A percentile compares a stretch with the other conserved stretches of the same genome.
Evolutionary conservation across 2,888 invertebrate species (phyloP).

Genomic region (Orthonevra nobilis): DNA sequence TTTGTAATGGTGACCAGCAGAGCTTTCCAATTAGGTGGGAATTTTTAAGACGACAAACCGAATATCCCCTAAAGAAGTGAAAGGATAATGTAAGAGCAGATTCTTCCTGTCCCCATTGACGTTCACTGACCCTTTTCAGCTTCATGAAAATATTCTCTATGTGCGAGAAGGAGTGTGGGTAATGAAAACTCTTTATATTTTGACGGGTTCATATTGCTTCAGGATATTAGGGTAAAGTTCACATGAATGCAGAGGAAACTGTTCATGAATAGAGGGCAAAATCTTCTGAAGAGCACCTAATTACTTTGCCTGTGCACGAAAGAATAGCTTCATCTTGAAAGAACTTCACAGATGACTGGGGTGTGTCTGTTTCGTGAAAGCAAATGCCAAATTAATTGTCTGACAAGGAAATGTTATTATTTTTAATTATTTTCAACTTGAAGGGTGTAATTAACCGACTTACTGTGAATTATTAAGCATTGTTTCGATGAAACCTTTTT

Average conservation of each 20-base stretch:
- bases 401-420: constrained; percentile 41
- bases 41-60: no score
- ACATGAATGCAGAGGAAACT: constrained; percentile 31
- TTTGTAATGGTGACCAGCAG: no score
- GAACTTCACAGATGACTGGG: not conserved
- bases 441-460: not conserved
- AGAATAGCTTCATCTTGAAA: not conserved
- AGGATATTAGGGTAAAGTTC: constrained; percentile 46
- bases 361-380: not conserved
- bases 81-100: constrained; percentile 48
- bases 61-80: constrained; percentile 30
- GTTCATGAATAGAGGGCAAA: not conserved
- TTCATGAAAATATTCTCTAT: constrained; percentile 9
- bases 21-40: no score
- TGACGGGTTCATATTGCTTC: constrained; percentile 56
- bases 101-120: constrained; percentile 23
- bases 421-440: constrained; percentile 50
- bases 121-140: constrained; percentile 31
- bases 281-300: constrained; percentile 29
- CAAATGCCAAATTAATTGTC: constrained; percentile 32
- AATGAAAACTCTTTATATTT: constrained; percentile 47
- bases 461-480: constrained; percentile 18
- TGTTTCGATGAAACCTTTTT: not conserved
- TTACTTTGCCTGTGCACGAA: constrained; percentile 7
- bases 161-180: constrained; percentile 7